Conservation (phyloP, 2,888 invertebrate species). For the Chorisops tibialis region DNA sequence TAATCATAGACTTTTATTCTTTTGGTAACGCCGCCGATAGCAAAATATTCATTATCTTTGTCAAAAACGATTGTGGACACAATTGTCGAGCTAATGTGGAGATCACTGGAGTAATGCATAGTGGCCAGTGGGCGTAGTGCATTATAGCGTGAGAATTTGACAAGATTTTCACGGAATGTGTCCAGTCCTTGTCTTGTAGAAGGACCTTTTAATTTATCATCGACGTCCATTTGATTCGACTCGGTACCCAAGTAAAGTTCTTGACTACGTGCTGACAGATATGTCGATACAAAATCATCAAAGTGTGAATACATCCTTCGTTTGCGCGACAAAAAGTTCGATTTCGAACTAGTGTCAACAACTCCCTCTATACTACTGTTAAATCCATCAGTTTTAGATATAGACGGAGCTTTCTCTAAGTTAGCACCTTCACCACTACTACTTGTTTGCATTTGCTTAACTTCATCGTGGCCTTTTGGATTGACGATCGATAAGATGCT, state of each 20-base stretch:
- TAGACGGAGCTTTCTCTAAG: not conserved
- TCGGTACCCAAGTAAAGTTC: conserved; percentile 63
- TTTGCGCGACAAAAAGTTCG: conserved; percentile 32
- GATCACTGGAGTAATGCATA: conserved; percentile 84
- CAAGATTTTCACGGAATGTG: conserved; percentile 78
- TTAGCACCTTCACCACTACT: not conserved
- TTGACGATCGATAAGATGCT: conserved; percentile 54
- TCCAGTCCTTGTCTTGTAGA: conserved; percentile 56
- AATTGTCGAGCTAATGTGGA: conserved; percentile 81
- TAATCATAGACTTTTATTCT: conserved; percentile 93
- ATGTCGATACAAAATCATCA: conserved; percentile 84
- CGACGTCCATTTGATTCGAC: conserved; percentile 29
- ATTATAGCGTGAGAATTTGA: conserved; percentile 79
- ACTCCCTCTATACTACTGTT: conserved; percentile 9
- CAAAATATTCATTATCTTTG: conserved; percentile 92
- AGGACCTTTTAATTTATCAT: conserved; percentile 19
- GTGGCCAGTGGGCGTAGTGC: conserved; percentile 78
- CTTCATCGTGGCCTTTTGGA: not conserved
- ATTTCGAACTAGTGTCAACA: conserved; percentile 19
- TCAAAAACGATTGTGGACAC: conserved; percentile 94
- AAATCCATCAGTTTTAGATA: not conserved
- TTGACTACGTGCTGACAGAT: conserved; percentile 73
- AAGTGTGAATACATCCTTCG: conserved; percentile 59
- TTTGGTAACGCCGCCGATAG: conserved; percentile 93
- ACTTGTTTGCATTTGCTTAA: not conserved